Percentiles rank a stretch among this genome's conserved stretches.
Evolutionary conservation across 64 coral and sea anemone species (phyloP).

Genomic region (Acropora yongei): DNA sequence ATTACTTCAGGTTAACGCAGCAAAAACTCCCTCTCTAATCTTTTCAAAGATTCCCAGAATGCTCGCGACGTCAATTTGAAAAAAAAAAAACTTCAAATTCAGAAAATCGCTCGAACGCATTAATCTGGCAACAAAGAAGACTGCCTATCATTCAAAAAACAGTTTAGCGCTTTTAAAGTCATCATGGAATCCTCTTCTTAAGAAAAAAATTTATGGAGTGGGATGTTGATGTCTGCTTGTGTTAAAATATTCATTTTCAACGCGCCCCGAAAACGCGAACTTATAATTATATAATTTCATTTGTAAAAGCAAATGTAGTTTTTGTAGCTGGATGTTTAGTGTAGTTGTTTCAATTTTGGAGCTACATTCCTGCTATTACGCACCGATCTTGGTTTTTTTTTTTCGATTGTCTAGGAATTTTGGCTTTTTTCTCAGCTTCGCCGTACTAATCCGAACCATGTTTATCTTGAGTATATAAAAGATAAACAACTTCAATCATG

Average conservation of each 20-base stretch:
- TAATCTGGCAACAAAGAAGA: not conserved
- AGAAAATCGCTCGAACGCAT: not conserved
- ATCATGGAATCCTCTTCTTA: not conserved
- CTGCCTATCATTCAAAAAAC: not conserved
- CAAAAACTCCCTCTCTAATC: not conserved
- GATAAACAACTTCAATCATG: not conserved
- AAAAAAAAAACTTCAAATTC: not conserved
- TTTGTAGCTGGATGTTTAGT: not conserved
- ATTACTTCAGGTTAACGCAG: not conserved
- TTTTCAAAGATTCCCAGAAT: not conserved
- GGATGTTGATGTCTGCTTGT: not conserved
- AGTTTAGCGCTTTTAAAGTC: too few species aligned
- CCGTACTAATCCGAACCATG: not conserved
- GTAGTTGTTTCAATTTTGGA: not conserved
- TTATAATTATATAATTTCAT: not conserved
- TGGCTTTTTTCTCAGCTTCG: not conserved
- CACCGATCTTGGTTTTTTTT: not conserved
- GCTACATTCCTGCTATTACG: not conserved
- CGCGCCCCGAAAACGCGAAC: not conserved
- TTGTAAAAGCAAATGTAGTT: not conserved
- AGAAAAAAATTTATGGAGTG: not conserved
- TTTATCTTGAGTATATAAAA: constrained; percentile 7
- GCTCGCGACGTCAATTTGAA: too few species aligned
- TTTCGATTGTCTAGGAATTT: constrained; percentile 5
- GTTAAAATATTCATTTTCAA: not conserved